These are phyloP conservation scores for Physocephala rufipes DNA, from an alignment of 2,888 invertebrate species.

Conservation along the genomic window DNA sequence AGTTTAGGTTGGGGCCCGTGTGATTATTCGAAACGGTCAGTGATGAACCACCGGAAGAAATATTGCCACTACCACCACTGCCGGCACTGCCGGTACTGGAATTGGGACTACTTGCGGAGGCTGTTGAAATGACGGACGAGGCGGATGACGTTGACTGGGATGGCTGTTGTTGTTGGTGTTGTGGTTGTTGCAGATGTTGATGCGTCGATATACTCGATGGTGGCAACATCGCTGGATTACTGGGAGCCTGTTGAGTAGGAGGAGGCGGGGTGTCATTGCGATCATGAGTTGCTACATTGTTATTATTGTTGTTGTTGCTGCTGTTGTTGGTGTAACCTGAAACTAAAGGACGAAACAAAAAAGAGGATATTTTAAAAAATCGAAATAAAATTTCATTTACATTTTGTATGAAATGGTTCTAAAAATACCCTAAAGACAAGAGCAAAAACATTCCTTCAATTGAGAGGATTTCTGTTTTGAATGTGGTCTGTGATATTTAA, in stretches of 20 bases:
- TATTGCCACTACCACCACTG: conserved; percentile 51
- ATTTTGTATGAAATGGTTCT: not conserved
- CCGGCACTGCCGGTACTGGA: conserved; percentile 52
- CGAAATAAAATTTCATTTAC: not conserved
- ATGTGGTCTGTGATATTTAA: too few species aligned
- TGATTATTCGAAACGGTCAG: conserved; percentile 57
- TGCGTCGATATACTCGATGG: conserved; percentile 41
- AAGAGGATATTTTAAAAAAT: not conserved
- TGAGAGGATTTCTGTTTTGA: not conserved
- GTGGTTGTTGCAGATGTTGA: conserved; percentile 46
- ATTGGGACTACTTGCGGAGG: conserved; percentile 41
- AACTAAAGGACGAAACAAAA: conserved; percentile 32
- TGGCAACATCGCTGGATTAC: conserved; percentile 47
- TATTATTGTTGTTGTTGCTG: conserved; percentile 34
- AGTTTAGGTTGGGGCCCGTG: conserved; percentile 59
- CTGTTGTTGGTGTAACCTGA: conserved; percentile 55
- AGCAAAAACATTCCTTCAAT: not conserved
- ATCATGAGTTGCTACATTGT: conserved; percentile 50
- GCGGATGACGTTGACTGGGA: conserved; percentile 59
- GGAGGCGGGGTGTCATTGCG: conserved; percentile 64
- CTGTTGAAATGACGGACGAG: conserved; percentile 42
- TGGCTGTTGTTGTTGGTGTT: conserved; percentile 54
- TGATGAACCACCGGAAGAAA: conserved; percentile 46
- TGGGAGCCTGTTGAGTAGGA: conserved; percentile 48
- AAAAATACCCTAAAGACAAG: not conserved